Percentiles rank a stretch among this genome's conserved stretches.
These are phyloP conservation scores for Poeciliopsis occidentalis DNA, from an alignment of 2,113 vertebrate genomes.

Conservation along the genomic window DNA sequence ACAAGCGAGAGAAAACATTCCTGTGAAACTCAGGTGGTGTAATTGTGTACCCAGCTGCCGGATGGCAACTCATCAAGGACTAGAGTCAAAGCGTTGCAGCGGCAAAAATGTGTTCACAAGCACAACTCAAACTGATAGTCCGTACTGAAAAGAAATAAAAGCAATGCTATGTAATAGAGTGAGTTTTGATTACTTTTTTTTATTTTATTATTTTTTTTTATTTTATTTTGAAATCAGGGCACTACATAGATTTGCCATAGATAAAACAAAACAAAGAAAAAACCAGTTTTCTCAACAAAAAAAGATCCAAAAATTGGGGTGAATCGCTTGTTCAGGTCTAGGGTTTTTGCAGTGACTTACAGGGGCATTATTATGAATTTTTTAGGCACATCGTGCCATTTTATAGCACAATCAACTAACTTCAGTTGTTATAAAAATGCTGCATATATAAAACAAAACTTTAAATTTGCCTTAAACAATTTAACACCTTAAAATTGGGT, in stretches of 20 bases:
- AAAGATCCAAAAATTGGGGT: too few species aligned
- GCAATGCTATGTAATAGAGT: neutral
- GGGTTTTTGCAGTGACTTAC: too few species aligned
- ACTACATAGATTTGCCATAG: neutral
- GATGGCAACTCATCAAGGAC: slow-evolving; percentile 36
- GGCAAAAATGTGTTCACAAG: slow-evolving; percentile 17
- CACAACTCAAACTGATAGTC: neutral
- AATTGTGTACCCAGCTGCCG: slow-evolving; percentile 63
- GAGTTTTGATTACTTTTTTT: neutral
- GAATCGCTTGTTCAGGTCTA: too few species aligned
- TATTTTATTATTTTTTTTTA: neutral
- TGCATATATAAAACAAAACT: too few species aligned
- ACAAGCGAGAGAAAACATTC: slow-evolving; percentile 32
- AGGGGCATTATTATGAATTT: too few species aligned
- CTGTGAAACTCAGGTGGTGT: slow-evolving; percentile 72
- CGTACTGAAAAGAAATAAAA: neutral
- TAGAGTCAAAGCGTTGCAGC: slow-evolving; percentile 39
- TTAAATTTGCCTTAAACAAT: too few species aligned
- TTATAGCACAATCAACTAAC: too few species aligned
- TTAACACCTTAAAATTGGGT: too few species aligned
- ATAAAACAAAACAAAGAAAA: neutral
- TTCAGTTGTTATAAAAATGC: too few species aligned
- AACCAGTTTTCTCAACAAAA: too few species aligned
- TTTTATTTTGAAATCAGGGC: neutral
- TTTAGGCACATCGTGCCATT: too few species aligned